Percentiles rank a stretch among this genome's conserved stretches.
Evolutionary conservation across 1,140 invertebrate genomes (phyloP).

Genomic region (Pogonomyrmex barbatus): DNA sequence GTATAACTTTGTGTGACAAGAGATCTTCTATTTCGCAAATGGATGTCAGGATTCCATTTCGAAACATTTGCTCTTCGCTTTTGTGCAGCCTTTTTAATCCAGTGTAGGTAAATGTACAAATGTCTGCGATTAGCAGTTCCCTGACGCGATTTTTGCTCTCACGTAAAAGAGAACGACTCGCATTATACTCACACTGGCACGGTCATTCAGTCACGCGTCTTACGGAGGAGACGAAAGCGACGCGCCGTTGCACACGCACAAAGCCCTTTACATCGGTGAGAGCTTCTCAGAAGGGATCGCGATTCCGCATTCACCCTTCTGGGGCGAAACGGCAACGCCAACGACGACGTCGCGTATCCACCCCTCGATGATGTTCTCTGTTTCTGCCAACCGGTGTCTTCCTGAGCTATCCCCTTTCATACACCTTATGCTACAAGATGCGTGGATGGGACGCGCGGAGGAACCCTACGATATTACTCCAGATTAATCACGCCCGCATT

Average conservation of each 20-base stretch:
- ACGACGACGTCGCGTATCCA: conserved; percentile 21
- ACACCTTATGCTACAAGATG: conserved; percentile 14
- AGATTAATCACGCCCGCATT: conserved; percentile 70
- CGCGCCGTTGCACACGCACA: conserved; percentile 52
- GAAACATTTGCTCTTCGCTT: not conserved
- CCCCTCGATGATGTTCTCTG: conserved; percentile 18
- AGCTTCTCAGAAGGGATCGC: conserved; percentile 3
- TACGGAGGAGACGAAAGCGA: conserved; percentile 42
- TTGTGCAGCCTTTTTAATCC: not conserved
- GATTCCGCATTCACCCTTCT: conserved; percentile 36
- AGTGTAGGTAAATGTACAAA: conserved; percentile 14
- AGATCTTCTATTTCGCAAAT: no score
- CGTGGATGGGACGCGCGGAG: conserved; percentile 45
- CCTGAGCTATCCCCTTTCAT: conserved; percentile 37
- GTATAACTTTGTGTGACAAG: no score
- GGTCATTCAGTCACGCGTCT: conserved; percentile 20
- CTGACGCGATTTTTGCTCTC: conserved; percentile 26
- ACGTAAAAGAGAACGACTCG: conserved; percentile 37
- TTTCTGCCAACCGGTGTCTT: conserved; percentile 41
- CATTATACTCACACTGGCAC: conserved; percentile 50
- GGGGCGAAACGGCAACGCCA: not conserved
- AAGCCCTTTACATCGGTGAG: conserved; percentile 55
- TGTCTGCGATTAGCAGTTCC: conserved; percentile 25
- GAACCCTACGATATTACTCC: conserved; percentile 63
- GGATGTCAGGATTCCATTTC: not conserved